Base-by-base conservation (phyloP, 2,797 vertebrate species). In the Girardinus metallicus region DNA sequence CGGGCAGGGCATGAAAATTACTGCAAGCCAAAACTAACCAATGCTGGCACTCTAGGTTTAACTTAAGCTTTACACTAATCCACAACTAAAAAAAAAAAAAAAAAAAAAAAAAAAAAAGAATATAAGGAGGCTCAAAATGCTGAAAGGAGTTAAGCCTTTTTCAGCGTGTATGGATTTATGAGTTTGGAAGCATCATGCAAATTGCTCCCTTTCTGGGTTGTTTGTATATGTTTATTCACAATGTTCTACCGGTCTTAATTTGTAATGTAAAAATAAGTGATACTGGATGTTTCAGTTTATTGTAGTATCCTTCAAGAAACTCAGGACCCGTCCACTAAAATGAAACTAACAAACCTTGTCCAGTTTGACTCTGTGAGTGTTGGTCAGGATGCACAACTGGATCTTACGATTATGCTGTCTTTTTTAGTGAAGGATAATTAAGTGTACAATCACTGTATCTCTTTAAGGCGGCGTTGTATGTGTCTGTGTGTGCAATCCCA, bases 1-100 rank as follows among this genome's bases (percentile, higher is more conserved):
- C 85, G 94, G 90, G 92, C 84, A 85, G 80, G 83, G 86, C 92
- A 91, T 90, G 82, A 85, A 94, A 95, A 95, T 91, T 86, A 90
- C 86, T 83, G 82, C 84, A 85, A 92, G 91, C 86, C 86, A 92
- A 92, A 89, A 74, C 85, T 80, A 89, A 89, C 84, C 90, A 84
- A 78, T 62, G 87, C 78, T 89, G 88, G 88, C 89, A 92, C 84
- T 80, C 62, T 62, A 75, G 80, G 74, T 77, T 74, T 49, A 86
- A 88, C 76, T 85, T 82, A 49, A 85, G 83, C 75, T 77, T 74
- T 84, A 83, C 75, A 80, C 64, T 88, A 85, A 91, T 93, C 85
- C 86, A 86, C 12, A 44, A 73, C 66, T 74, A 77, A 79, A 73
- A 78, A 81, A 70, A 62, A 64, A 57, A 26, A 79, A 49, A 83